Conservation (phyloP, 2,797 vertebrate species). For the Melanogrammus aeglefinus region DNA sequence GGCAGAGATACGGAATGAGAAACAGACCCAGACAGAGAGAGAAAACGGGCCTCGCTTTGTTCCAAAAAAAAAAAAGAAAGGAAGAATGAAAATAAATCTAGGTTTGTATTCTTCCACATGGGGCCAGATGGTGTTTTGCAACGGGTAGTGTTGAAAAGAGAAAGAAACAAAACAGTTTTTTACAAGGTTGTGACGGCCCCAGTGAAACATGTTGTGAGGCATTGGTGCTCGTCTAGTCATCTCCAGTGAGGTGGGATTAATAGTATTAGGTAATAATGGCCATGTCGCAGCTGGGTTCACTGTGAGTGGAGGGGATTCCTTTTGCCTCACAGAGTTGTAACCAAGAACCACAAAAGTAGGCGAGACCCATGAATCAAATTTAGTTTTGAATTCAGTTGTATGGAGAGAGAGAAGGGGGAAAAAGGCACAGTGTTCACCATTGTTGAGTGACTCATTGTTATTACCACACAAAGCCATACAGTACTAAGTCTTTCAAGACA, state of each 20-base stretch:
- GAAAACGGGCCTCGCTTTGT: conserved; percentile 20
- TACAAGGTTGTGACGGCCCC: conserved; percentile 33
- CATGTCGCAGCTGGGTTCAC: conserved; percentile 23
- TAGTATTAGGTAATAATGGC: conserved; percentile 53
- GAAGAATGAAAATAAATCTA: not conserved
- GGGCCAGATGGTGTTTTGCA: conserved; percentile 43
- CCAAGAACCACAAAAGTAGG: conserved; percentile 11
- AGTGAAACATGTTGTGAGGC: conserved; percentile 52
- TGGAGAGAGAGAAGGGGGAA: not conserved
- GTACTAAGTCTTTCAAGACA: not conserved
- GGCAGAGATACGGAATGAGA: conserved; percentile 13
- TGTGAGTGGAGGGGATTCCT: conserved; percentile 32
- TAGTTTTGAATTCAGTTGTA: conserved; percentile 4
- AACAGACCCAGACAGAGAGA: conserved; percentile 19
- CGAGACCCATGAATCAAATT: conserved; percentile 15
- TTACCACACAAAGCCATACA: not conserved
- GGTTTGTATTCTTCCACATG: conserved; percentile 43
- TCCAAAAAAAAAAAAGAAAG: conserved; percentile 44
- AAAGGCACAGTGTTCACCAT: not conserved
- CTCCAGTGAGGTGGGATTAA: conserved; percentile 65
- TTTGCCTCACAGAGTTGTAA: conserved; percentile 11
- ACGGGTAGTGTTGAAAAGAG: conserved; percentile 13
- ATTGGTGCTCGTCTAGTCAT: conserved; percentile 55
- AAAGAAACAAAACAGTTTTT: conserved; percentile 28
- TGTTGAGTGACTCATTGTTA: not conserved